Evolutionary conservation across 2,797 vertebrate genomes (phyloP).

Genomic region (Heterohyrax brucei): DNA sequence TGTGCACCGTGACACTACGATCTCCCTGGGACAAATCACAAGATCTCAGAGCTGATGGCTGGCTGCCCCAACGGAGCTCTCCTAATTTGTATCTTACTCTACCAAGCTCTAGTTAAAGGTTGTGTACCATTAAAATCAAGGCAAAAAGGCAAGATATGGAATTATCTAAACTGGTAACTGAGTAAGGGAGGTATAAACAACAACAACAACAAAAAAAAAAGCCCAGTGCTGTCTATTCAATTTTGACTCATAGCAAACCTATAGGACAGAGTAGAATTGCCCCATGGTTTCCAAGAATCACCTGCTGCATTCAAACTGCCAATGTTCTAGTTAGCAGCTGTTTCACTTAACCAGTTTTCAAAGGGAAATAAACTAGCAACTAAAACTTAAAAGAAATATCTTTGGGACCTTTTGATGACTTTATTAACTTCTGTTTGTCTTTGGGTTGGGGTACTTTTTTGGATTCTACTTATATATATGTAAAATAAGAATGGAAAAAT

Average conservation of each 20-base stretch:
- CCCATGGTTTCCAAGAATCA: too few species aligned
- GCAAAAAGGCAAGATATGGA: not conserved
- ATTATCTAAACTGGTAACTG: not conserved
- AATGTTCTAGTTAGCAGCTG: too few species aligned
- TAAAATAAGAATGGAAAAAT: not conserved
- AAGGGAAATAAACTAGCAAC: not conserved
- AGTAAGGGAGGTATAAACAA: not conserved
- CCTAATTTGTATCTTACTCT: not conserved
- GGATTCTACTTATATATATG: not conserved
- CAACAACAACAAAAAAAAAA: too few species aligned
- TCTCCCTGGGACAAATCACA: not conserved
- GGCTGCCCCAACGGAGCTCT: not conserved
- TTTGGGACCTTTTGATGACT: not conserved
- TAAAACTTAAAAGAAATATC: not conserved
- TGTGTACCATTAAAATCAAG: constrained; percentile 13
- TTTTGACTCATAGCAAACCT: too few species aligned
- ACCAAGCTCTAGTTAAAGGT: not conserved
- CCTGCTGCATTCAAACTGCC: too few species aligned
- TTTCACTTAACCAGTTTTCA: too few species aligned
- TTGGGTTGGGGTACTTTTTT: not conserved
- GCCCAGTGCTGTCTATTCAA: too few species aligned
- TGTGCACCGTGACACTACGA: not conserved
- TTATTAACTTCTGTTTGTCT: not conserved
- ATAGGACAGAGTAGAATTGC: too few species aligned
- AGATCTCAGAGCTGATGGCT: not conserved